Evolutionary conservation across 1,140 invertebrate genomes (phyloP), one percentile per base, ranked within the genome.

Genomic region (Cardiocondyla obscurior): DNA sequence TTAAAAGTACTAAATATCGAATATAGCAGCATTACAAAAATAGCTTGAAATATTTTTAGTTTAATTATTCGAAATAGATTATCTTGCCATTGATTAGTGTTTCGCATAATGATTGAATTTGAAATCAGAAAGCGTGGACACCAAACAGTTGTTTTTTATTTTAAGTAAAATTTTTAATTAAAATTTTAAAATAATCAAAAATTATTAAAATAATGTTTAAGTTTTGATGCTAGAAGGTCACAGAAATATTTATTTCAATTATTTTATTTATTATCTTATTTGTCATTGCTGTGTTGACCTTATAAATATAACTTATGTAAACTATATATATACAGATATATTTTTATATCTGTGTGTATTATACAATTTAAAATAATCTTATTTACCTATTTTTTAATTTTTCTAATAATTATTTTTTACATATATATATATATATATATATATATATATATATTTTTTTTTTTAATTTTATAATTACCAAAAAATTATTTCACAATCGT

Each of bases 101-200:
- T 3, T 72, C 39, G 33, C 14, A 39, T 72, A 55, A 39, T 72
- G 39, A 55, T 72, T 55, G 19, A 4, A 3, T 72, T 72, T 14
- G 19, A 57, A 72, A 72, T 72, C 22, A 72, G 69, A 72, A 72
- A 72, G 69, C 69, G 49, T 72, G 12, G 39, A 70, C 14, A 12
- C 25, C 2, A 57, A 16, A 4, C 22, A 14, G 14, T 22, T 55
- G 7, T 72, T 14, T 55, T 72, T 19, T 46, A 33, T n/a, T n/a
- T n/a, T n/a, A n/a, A n/a, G n/a, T n/a, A n/a, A n/a, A n/a, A n/a
- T n/a, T n/a, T n/a, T n/a, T n/a, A n/a, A n/a, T n/a, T 12, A 51
- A 4, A 69, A 12, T 3, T 69, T 30, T 19, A 28, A 72, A 55
- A 33, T 3, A 1, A 62, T 39, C n/a, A 62, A 33, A 62, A 62